Percentiles rank a stretch among this genome's conserved stretches.
phyloP scores from a whole-genome alignment of 2,888 invertebrate genomes.

The Mythimna lalbum region DNA sequence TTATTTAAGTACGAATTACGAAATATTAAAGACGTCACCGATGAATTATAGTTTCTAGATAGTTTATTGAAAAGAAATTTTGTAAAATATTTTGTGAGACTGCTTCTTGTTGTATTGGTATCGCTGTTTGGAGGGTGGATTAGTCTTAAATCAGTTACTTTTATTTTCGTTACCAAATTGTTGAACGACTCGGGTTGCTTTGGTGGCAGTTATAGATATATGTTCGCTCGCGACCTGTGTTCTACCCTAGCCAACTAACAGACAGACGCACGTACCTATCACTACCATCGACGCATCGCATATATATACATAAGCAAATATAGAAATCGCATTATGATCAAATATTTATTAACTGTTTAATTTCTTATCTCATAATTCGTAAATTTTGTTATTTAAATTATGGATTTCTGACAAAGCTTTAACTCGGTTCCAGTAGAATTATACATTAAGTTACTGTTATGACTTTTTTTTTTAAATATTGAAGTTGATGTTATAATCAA shows the following conservation, averaged over 20 bases:
- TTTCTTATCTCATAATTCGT: slow-evolving; percentile 88
- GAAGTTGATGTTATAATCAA: slow-evolving; percentile 90
- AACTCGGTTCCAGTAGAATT: slow-evolving; percentile 91
- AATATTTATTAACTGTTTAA: slow-evolving; percentile 90
- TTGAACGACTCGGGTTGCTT: slow-evolving; percentile 87
- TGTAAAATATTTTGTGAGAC: slow-evolving; percentile 91
- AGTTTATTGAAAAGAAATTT: slow-evolving; percentile 87
- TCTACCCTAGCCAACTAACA: slow-evolving; percentile 55
- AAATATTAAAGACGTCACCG: slow-evolving; percentile 86
- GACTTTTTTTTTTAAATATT: slow-evolving; percentile 87
- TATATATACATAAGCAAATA: slow-evolving; percentile 76
- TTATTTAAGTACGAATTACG: slow-evolving; percentile 86
- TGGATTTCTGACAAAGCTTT: slow-evolving; percentile 90
- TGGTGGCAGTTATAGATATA: slow-evolving; percentile 84
- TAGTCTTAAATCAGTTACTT: slow-evolving; percentile 86
- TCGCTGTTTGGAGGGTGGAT: slow-evolving; percentile 85
- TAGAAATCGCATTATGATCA: slow-evolving; percentile 87
- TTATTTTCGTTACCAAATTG: slow-evolving; percentile 91
- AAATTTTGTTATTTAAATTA: slow-evolving; percentile 90
- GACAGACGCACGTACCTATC: slow-evolving; percentile 65
- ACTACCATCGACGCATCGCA: slow-evolving; percentile 80
- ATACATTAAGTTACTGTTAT: slow-evolving; percentile 91
- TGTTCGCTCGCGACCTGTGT: slow-evolving; percentile 71
- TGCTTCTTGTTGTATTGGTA: slow-evolving; percentile 91
- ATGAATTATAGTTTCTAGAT: slow-evolving; percentile 88